Evolutionary conservation across 2,888 invertebrate species (phyloP).

Genomic region (Beris chalybata): DNA sequence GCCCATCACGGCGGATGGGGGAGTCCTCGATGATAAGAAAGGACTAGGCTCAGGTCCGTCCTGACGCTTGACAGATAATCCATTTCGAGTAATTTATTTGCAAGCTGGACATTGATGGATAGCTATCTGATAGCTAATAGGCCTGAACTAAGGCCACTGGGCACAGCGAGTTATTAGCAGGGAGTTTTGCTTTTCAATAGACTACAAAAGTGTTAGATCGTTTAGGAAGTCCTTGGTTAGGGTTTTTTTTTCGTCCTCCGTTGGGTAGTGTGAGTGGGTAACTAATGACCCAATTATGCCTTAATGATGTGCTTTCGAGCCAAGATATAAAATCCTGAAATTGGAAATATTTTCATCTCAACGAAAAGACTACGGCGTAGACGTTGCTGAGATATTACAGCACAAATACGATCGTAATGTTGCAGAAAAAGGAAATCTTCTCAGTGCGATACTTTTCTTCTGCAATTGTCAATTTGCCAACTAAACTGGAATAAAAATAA

Average conservation of each 20-base stretch:
- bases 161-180: no score
- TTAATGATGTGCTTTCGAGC: not conserved
- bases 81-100: conserved; percentile 24
- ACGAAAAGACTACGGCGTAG: not conserved
- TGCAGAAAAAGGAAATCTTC: not conserved
- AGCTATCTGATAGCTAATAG: conserved; percentile 22
- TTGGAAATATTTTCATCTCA: not conserved
- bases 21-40: not conserved
- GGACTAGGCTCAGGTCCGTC: conserved; percentile 11
- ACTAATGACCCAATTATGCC: conserved; percentile 17
- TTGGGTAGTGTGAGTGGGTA: not conserved
- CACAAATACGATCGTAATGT: conserved; percentile 6
- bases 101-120: conserved; percentile 26
- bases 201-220: no score
- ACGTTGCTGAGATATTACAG: conserved; percentile 7
- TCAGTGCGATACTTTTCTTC: conserved; percentile 13
- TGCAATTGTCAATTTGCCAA: conserved; percentile 22
- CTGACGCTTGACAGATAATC: conserved; percentile 20
- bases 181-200: no score
- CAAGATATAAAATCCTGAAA: not conserved
- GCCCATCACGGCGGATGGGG: not conserved
- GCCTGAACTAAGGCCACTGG: not conserved
- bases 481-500: conserved; percentile 11
- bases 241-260: no score
- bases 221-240: no score